Conservation (phyloP, 2,888 invertebrate genomes). For the Clistopyga incitator region DNA sequence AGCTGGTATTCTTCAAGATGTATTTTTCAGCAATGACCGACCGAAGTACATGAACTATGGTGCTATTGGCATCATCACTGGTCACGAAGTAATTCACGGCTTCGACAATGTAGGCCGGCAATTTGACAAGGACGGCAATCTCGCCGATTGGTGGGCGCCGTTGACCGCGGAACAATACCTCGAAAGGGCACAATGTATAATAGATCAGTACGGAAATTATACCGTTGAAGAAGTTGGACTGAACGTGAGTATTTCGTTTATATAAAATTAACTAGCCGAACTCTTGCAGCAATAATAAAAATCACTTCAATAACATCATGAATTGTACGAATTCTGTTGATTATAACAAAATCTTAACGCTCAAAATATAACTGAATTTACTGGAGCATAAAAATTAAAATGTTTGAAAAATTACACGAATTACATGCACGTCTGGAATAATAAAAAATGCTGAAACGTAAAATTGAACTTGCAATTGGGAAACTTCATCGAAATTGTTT, state of each 20-base stretch:
- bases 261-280: constrained; percentile 52
- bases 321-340: too few relatives aligned
- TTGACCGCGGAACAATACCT: constrained; percentile 93
- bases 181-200: constrained; percentile 94
- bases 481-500: too few relatives aligned
- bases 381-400: too few relatives aligned
- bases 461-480: too few relatives aligned
- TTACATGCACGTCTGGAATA: too few relatives aligned
- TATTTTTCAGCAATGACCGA: constrained; percentile 94
- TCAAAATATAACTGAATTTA: too few relatives aligned
- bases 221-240: constrained; percentile 91
- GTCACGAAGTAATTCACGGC: constrained; percentile 96
- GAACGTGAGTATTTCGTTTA: constrained; percentile 86
- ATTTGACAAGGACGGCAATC: constrained; percentile 96
- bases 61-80: constrained; percentile 95
- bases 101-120: constrained; percentile 95
- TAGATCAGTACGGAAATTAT: constrained; percentile 97
- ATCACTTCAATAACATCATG: too few relatives aligned
- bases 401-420: too few relatives aligned
- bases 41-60: constrained; percentile 97
- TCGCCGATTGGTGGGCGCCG: constrained; percentile 97
- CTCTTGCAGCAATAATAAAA: too few relatives aligned
- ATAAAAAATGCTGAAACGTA: too few relatives aligned
- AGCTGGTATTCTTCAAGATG: constrained; percentile 96
- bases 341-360: too few relatives aligned